phyloP scores from a whole-genome alignment of 2,113 vertebrate species.

The Pollachius pollachius region DNA sequence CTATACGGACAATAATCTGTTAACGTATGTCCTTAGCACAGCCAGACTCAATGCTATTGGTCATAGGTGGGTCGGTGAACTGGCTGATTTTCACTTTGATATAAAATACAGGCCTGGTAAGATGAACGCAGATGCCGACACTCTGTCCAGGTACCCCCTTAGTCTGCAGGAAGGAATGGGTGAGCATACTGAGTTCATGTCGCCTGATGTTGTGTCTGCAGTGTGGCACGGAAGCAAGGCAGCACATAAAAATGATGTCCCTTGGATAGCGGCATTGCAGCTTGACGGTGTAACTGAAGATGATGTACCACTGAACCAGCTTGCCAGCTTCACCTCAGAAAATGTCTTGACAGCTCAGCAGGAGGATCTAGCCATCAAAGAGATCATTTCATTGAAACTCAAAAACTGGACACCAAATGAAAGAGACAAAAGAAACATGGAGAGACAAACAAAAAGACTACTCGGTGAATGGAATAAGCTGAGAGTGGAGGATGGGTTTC shows the following conservation, averaged over 20 bases:
- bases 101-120: background rate
- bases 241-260: too few species aligned
- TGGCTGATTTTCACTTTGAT: background rate
- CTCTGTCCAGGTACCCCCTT: background rate
- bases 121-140: background rate
- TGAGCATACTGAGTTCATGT: too few species aligned
- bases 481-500: background rate
- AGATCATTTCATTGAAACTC: background rate
- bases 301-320: background rate
- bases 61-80: background rate
- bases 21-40: background rate
- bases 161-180: background rate
- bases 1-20: background rate
- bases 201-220: too few species aligned
- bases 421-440: too few species aligned
- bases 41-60: conserved; percentile 1
- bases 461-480: background rate
- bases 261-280: too few species aligned
- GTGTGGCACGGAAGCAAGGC: too few species aligned
- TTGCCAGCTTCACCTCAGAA: background rate
- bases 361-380: background rate
- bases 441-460: background rate
- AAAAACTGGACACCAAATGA: background rate
- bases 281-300: background rate
- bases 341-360: background rate